These are phyloP conservation scores for Decapterus maruadsi DNA, from an alignment of 2,797 vertebrate species.

Conservation along the genomic window DNA sequence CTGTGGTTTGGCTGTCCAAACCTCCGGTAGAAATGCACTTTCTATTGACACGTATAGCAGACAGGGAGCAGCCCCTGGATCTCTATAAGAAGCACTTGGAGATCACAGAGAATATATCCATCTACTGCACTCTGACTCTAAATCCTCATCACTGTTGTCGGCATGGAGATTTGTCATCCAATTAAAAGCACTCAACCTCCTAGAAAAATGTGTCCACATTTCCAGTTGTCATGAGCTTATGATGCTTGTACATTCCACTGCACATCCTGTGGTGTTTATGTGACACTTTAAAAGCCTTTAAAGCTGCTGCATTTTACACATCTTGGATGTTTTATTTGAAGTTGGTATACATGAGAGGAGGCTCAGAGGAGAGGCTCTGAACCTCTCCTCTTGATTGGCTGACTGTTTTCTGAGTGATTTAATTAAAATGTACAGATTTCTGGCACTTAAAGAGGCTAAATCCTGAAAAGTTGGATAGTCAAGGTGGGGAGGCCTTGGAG, in stretches of 20 bases:
- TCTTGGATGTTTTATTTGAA: too few relatives aligned
- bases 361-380: too few relatives aligned
- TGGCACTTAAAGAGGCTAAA: too few relatives aligned
- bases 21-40: slow-evolving; percentile 40
- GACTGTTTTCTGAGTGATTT: too few relatives aligned
- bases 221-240: not conserved
- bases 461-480: too few relatives aligned
- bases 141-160: not conserved
- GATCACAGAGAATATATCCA: slow-evolving; percentile 25
- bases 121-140: not conserved
- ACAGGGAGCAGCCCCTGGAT: slow-evolving; percentile 17
- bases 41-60: slow-evolving; percentile 44
- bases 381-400: too few relatives aligned
- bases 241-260: not conserved
- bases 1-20: slow-evolving; percentile 40
- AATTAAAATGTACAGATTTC: too few relatives aligned
- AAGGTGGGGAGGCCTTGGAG: too few relatives aligned
- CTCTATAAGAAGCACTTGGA: slow-evolving; percentile 39
- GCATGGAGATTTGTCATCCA: not conserved
- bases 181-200: not conserved
- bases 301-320: not conserved
- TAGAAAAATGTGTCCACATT: not conserved
- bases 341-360: too few relatives aligned
- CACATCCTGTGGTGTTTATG: not conserved
- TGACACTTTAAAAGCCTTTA: too few relatives aligned